A percentile compares a stretch with the other conserved stretches of the same genome.
Conservation (phyloP, 2,888 invertebrate species). For the Plebejus argus region DNA sequence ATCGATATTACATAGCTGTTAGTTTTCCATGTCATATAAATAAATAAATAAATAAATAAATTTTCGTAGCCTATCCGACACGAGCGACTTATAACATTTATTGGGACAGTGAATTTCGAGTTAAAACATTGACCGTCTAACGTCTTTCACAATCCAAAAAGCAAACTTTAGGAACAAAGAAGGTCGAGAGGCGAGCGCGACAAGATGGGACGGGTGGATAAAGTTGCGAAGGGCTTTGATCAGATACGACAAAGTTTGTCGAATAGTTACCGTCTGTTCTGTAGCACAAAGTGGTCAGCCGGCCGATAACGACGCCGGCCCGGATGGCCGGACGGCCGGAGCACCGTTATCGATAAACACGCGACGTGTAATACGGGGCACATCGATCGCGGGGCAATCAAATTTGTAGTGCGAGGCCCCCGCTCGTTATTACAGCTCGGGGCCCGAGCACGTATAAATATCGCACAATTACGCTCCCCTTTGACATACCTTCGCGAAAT, state of each 20-base stretch:
- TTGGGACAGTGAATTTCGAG: background rate
- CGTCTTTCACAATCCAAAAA: background rate
- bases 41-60: no score
- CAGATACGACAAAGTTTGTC: constrained; percentile 10
- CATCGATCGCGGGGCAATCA: background rate
- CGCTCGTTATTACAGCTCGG: background rate
- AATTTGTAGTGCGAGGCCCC: constrained; percentile 11
- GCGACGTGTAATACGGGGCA: background rate
- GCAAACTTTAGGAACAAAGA: background rate
- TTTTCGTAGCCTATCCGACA: background rate
- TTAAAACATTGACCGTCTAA: background rate
- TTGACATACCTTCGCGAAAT: constrained; percentile 40
- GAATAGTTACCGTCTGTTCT: background rate
- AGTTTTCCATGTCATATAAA: no score
- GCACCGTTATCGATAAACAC: background rate
- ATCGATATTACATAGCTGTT: no score
- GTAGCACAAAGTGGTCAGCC: background rate
- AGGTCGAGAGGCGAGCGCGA: background rate
- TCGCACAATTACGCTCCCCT: constrained; percentile 32
- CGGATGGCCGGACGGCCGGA: background rate
- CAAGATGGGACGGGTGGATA: background rate
- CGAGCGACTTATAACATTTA: background rate
- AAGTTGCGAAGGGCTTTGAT: background rate
- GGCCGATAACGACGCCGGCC: background rate
- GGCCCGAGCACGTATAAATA: constrained; percentile 7